phyloP scores from a whole-genome alignment of 2,797 vertebrate genomes.

The Harpagifer antarcticus region DNA sequence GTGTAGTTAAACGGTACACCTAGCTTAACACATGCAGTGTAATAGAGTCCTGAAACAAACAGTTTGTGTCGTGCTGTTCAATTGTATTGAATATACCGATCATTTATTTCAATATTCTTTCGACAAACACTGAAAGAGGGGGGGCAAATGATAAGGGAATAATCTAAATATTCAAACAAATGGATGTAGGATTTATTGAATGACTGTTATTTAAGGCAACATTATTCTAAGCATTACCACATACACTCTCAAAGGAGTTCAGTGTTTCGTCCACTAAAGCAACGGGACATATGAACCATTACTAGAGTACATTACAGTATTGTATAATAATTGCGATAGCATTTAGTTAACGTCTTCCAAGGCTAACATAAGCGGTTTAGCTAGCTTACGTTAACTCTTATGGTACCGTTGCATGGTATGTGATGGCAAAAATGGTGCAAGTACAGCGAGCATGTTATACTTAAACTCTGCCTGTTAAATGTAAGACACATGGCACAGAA shows the following conservation, averaged over 20 bases:
- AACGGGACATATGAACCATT: neutral
- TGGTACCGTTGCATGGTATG: neutral
- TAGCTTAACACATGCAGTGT: neutral
- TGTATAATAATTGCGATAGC: neutral
- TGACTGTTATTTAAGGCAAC: neutral
- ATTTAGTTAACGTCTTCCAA: conserved; percentile 2
- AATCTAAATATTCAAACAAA: neutral
- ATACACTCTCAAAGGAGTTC: neutral
- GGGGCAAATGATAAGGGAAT: too few species aligned
- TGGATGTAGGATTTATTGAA: neutral
- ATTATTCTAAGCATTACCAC: neutral
- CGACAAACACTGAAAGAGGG: too few species aligned
- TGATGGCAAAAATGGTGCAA: neutral
- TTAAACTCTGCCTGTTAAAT: neutral
- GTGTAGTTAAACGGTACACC: neutral
- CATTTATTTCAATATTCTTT: neutral
- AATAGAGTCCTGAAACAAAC: neutral
- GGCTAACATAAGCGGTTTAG: neutral
- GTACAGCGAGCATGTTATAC: neutral
- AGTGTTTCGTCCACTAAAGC: neutral
- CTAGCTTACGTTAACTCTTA: neutral
- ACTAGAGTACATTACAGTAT: neutral
- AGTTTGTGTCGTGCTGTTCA: neutral
- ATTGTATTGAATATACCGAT: too few species aligned
- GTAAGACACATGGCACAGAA: neutral